A percentile compares a stretch with the other conserved stretches of the same genome.
phyloP scores from a whole-genome alignment of 2,113 vertebrate genomes.

The Cyphomyrus plagiostoma region DNA sequence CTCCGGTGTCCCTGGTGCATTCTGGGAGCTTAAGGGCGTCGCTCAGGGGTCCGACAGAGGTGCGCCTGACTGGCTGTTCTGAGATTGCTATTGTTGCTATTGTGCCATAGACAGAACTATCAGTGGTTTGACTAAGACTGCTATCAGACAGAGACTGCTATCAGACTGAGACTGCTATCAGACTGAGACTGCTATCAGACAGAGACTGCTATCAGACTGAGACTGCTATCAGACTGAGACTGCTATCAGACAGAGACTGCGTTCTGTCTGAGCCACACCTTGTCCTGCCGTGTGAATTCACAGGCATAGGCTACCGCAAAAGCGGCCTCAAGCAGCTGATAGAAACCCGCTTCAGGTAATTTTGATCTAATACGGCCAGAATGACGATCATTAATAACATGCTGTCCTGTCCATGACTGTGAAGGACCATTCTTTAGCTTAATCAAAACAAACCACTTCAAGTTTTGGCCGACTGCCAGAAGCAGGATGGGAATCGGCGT shows the following conservation, averaged over 20 bases:
- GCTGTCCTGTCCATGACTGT: conserved; percentile 9
- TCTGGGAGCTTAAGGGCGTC: neutral
- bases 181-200: too few relatives aligned
- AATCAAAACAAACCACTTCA: conserved; percentile 37
- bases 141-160: too few relatives aligned
- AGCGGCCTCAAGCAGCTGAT: neutral
- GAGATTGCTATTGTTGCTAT: neutral
- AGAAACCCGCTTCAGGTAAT: neutral
- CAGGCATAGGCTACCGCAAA: neutral
- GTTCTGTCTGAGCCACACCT: neutral
- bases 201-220: too few relatives aligned
- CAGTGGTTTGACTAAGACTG: neutral
- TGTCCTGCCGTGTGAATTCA: neutral
- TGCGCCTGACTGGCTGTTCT: neutral
- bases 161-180: too few relatives aligned
- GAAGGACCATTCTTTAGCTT: conserved; percentile 29
- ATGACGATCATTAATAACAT: conserved; percentile 5
- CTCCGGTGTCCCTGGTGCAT: neutral
- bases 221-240: too few relatives aligned
- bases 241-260: neutral
- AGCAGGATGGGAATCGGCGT: conserved; percentile 11
- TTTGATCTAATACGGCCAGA: neutral
- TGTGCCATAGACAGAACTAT: neutral
- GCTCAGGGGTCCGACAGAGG: neutral
- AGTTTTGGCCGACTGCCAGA: conserved; percentile 8